phyloP scores from a whole-genome alignment of 2,113 vertebrate genomes.

The Psammodynastes pulverulentus region DNA sequence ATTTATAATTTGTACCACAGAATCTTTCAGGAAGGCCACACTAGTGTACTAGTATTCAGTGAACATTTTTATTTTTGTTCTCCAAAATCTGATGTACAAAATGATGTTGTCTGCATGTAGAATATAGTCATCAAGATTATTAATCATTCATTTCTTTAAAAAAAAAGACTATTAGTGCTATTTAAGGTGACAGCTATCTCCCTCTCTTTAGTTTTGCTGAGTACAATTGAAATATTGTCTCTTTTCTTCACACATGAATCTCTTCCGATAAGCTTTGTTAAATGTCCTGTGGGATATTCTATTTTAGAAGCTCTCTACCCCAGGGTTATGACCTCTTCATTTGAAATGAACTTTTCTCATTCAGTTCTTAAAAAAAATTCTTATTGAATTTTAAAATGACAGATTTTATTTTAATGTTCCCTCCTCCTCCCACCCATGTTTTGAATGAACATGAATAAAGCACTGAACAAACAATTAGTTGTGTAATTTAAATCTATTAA shows the following conservation, averaged over 20 bases:
- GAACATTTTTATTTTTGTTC: neutral
- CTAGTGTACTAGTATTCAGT: neutral
- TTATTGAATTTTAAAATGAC: neutral
- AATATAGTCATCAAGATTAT: neutral
- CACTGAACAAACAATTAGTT: neutral
- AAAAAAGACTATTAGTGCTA: neutral
- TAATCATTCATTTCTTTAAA: neutral
- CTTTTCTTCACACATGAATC: neutral
- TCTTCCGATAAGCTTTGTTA: neutral
- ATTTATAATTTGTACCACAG: neutral
- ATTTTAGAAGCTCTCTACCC: neutral
- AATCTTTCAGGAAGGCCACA: neutral
- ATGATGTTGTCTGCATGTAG: neutral
- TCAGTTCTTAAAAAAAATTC: neutral
- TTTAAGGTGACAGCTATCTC: neutral
- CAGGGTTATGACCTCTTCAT: neutral
- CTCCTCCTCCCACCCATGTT: neutral
- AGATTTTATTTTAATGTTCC: neutral
- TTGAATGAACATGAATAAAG: neutral
- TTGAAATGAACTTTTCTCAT: neutral
- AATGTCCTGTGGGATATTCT: neutral
- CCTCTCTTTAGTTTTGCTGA: neutral
- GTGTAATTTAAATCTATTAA: neutral
- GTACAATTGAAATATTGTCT: neutral
- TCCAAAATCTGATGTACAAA: neutral